Percentiles rank a stretch among this genome's conserved stretches.
phyloP scores from a whole-genome alignment of 2,888 invertebrate species.

The Corythucha ciliata region DNA sequence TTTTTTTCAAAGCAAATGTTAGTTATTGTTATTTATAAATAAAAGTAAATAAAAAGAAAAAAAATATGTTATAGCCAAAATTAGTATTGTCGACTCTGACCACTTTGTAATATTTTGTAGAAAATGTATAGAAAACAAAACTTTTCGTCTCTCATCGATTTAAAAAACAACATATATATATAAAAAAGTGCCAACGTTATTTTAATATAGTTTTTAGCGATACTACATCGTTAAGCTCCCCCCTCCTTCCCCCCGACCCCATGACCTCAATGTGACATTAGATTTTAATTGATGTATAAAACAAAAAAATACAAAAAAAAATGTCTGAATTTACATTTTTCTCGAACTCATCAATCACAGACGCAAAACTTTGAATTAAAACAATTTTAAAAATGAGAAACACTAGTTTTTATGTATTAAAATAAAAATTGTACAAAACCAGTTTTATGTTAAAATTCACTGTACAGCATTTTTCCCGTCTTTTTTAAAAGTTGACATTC shows the following conservation, averaged over 20 bases:
- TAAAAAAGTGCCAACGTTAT: slow-evolving; percentile 32
- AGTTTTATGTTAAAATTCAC: slow-evolving; percentile 16
- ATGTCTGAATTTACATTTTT: slow-evolving; percentile 5
- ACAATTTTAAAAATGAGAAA: no score
- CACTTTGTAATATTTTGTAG: slow-evolving; percentile 29
- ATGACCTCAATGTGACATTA: slow-evolving; percentile 29
- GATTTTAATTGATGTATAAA: slow-evolving; percentile 8
- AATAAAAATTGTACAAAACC: slow-evolving; percentile 30
- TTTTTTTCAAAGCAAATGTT: slow-evolving; percentile 25
- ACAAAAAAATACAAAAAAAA: slow-evolving; percentile 6
- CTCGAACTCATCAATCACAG: no score
- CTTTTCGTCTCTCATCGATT: slow-evolving; percentile 30
- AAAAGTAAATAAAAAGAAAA: slow-evolving; percentile 20
- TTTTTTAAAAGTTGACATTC: slow-evolving; percentile 30
- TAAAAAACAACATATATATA: no score
- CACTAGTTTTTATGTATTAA: no score
- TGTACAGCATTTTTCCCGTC: slow-evolving; percentile 21
- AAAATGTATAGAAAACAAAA: slow-evolving; percentile 31
- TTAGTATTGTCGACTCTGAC: slow-evolving; percentile 30
- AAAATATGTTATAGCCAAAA: slow-evolving; percentile 28
- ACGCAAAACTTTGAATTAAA: no score
- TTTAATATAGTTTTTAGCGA: slow-evolving; percentile 25
- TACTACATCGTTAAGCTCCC: no score
- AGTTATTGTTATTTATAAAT: slow-evolving; percentile 26
- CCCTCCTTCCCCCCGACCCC: slow-evolving; percentile 22